These are phyloP conservation scores for Didymodactylos carnosus DNA, from an alignment of 2,888 invertebrate species.

Conservation along the genomic window DNA sequence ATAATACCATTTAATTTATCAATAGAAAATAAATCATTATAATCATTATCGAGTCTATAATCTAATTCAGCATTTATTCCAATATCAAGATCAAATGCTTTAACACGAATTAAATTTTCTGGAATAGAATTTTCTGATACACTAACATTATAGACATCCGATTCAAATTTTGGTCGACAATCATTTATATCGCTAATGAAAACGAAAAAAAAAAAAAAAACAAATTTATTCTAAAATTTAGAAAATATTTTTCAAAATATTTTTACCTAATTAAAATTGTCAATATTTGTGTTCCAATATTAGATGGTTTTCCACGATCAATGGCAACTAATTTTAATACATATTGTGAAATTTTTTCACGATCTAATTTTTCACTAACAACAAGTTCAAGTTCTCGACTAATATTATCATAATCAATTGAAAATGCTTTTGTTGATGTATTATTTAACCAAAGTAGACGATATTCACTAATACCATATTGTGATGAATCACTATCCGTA, in stretches of 20 bases:
- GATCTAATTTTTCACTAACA: conserved; percentile 54
- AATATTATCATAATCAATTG: background rate
- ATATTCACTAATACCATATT: background rate
- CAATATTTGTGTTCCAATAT: conserved; percentile 9
- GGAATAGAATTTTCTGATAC: background rate
- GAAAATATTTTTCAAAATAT: no score
- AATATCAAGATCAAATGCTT: background rate
- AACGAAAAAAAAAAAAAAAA: conserved; percentile 1
- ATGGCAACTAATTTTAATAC: conserved; percentile 68
- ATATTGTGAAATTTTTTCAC: conserved; percentile 59
- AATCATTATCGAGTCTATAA: background rate
- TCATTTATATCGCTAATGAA: background rate
- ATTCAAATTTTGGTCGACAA: background rate
- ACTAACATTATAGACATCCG: background rate
- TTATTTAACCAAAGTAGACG: background rate
- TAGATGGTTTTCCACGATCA: conserved; percentile 47
- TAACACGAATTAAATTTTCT: background rate
- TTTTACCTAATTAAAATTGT: conserved; percentile 8
- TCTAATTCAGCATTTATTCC: background rate
- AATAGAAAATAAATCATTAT: background rate
- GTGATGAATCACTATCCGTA: background rate
- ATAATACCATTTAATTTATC: background rate
- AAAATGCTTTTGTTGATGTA: background rate
- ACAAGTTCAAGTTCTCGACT: background rate
- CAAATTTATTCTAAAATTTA: no score